Evolutionary conservation across 2,888 invertebrate species (phyloP).

Genomic region (Eilema sororculum): DNA sequence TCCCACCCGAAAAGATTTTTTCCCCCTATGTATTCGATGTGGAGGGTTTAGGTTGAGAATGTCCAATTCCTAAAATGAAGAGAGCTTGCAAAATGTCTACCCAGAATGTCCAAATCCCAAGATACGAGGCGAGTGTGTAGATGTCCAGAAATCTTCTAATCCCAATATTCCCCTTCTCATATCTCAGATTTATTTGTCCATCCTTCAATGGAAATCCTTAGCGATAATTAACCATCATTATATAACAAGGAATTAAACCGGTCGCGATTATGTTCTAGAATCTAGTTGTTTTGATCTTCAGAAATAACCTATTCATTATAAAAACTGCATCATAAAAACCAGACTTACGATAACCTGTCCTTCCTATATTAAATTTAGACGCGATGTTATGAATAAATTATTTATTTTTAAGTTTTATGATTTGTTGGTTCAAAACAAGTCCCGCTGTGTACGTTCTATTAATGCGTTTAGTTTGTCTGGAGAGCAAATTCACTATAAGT

Average conservation of each 20-base stretch:
- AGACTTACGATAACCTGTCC: background rate
- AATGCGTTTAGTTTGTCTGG: background rate
- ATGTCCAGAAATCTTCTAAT: background rate
- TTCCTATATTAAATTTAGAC: background rate
- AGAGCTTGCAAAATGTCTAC: too few species aligned
- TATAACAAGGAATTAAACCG: background rate
- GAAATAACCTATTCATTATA: background rate
- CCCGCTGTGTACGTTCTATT: background rate
- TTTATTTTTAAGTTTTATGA: background rate
- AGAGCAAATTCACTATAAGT: background rate
- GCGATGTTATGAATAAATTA: background rate
- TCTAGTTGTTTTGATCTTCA: conserved; percentile 1
- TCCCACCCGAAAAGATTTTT: too few species aligned
- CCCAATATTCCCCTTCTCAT: background rate
- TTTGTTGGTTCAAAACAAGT: background rate
- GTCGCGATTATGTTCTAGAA: background rate
- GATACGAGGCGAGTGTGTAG: too few species aligned
- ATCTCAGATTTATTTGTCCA: background rate
- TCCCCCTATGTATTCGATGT: too few species aligned
- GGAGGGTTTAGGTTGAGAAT: too few species aligned
- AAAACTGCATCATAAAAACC: background rate
- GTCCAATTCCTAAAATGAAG: too few species aligned
- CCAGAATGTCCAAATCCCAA: too few species aligned
- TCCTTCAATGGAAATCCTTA: background rate
- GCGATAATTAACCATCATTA: background rate